phyloP scores from a whole-genome alignment of 30 jellyfish, hydroid and myxozoan species.

The Aurelia aurita region DNA sequence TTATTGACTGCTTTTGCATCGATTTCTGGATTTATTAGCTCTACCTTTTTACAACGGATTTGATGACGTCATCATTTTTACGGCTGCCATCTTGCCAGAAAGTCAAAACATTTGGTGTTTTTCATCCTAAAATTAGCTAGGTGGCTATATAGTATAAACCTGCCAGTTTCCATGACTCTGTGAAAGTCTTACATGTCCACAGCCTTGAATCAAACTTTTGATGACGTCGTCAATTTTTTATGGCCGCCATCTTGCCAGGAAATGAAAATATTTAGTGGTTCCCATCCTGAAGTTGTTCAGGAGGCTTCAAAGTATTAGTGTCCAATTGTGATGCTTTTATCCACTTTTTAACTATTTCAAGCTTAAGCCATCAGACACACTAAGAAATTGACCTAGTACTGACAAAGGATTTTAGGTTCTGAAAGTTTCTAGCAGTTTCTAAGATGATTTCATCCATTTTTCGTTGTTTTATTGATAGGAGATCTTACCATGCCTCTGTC shows the following conservation, averaged over 20 bases:
- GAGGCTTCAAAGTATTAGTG: not conserved
- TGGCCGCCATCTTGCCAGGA: no score
- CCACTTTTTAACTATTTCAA: constrained; percentile 27
- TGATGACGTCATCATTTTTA: constrained; percentile 11
- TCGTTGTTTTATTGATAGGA: no score
- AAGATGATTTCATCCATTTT: no score
- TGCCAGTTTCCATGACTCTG: not conserved
- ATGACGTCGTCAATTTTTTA: constrained; percentile 5
- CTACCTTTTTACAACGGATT: constrained; percentile 1
- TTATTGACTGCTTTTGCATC: not conserved
- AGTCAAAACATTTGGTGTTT: not conserved
- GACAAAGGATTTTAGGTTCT: no score
- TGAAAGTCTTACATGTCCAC: not conserved
- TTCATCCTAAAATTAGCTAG: not conserved
- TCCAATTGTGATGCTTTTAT: constrained; percentile 21
- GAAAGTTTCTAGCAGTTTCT: no score
- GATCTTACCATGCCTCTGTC: no score
- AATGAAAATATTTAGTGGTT: no score
- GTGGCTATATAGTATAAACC: not conserved
- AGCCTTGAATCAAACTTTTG: not conserved
- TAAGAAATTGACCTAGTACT: no score
- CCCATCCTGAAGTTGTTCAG: constrained; percentile 11
- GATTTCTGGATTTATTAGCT: constrained; percentile 3
- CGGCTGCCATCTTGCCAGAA: constrained; percentile 1
- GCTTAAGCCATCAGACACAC: no score